These are phyloP conservation scores for Lordiphosa collinella DNA, from an alignment of 1,140 invertebrate genomes.

Conservation along the genomic window DNA sequence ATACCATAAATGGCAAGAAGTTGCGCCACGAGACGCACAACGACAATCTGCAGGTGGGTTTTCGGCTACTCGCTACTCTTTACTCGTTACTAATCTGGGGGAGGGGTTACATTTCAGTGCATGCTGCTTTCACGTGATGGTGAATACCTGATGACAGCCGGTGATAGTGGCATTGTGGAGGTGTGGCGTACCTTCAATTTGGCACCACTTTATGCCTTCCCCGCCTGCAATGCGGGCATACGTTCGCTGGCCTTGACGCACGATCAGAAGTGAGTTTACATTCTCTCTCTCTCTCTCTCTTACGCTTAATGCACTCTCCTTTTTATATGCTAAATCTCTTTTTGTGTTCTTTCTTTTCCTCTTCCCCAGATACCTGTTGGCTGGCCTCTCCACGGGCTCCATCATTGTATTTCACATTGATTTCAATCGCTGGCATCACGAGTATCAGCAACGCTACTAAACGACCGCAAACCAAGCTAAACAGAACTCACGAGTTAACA, in stretches of 20 bases:
- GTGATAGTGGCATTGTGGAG: conserved; percentile 97
- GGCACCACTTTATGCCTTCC: conserved; percentile 97
- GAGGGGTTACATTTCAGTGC: too few species aligned
- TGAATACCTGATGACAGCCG: conserved; percentile 98
- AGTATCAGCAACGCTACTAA: conserved; percentile 96
- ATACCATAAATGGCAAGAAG: conserved; percentile 94
- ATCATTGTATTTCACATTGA: conserved; percentile 99
- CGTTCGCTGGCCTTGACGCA: conserved; percentile 95
- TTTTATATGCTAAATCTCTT: not conserved
- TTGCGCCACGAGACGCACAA: conserved; percentile 94
- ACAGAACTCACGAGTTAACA: conserved; percentile 8
- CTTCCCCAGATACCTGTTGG: conserved; percentile 92
- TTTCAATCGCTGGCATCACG: conserved; percentile 99
- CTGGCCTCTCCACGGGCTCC: conserved; percentile 97
- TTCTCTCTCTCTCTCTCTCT: not conserved
- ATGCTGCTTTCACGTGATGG: conserved; percentile 97
- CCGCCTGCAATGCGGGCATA: conserved; percentile 96
- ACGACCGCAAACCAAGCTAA: conserved; percentile 37
- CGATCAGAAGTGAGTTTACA: conserved; percentile 93
- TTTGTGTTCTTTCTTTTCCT: conserved; percentile 17
- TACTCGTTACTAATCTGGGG: too few species aligned
- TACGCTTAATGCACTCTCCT: not conserved
- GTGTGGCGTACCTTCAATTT: conserved; percentile 99
- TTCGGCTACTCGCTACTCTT: not conserved
- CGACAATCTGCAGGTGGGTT: conserved; percentile 93